phyloP scores from a whole-genome alignment of 2,797 vertebrate genomes.

The Pelobates cultripes region DNA sequence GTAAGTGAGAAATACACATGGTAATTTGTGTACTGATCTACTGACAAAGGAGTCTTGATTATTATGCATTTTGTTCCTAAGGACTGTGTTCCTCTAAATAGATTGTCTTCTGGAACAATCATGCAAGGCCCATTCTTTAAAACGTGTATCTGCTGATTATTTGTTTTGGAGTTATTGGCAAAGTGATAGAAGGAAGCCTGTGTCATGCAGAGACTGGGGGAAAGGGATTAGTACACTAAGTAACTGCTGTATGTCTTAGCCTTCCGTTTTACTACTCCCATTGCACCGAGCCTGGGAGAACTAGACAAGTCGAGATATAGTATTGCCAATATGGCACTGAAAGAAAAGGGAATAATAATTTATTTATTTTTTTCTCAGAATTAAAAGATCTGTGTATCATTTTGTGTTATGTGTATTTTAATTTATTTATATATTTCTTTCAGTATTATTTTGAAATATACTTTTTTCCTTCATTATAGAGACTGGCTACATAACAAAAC shows the following conservation, averaged over 20 bases:
- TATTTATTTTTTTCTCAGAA: no score
- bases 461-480: no score
- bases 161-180: slow-evolving; percentile 48
- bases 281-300: slow-evolving; percentile 27
- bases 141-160: slow-evolving; percentile 28
- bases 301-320: neutral
- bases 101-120: slow-evolving; percentile 16
- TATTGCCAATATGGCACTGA: slow-evolving; percentile 34
- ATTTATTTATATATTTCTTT: no score
- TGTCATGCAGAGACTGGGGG: slow-evolving; percentile 52
- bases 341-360: neutral
- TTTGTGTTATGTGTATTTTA: no score
- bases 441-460: no score
- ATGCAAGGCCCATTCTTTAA: slow-evolving; percentile 8
- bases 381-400: no score
- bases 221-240: slow-evolving; percentile 47
- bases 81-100: no score
- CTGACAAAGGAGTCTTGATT: no score
- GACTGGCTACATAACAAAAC: no score
- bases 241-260: slow-evolving; percentile 40
- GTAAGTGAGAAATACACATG: no score
- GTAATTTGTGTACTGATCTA: no score
- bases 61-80: no score
- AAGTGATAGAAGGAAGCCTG: slow-evolving; percentile 21
- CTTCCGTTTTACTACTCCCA: slow-evolving; percentile 42